Conservation (phyloP, 2,888 invertebrate genomes). For the Phengaris arion region DNA sequence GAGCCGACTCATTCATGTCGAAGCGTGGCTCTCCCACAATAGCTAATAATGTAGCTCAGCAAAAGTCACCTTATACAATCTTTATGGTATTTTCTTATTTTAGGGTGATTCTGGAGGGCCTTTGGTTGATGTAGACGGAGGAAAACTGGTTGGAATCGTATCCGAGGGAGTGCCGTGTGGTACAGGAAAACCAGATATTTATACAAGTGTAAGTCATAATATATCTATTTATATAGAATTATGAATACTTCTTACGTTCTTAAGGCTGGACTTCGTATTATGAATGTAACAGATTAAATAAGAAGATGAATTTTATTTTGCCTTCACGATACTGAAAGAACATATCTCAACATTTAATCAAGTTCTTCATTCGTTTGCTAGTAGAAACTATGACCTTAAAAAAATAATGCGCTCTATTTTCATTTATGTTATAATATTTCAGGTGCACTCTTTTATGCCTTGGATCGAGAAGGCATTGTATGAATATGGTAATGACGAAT, state of each 20-base stretch:
- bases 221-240: too few relatives aligned
- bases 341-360: neutral
- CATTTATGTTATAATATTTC: neutral
- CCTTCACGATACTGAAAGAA: neutral
- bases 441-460: conserved; percentile 70
- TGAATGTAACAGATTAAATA: too few relatives aligned
- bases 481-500: neutral
- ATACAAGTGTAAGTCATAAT: conserved; percentile 58
- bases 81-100: conserved; percentile 32
- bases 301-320: neutral
- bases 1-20: too few relatives aligned
- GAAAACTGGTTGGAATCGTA: conserved; percentile 70
- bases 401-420: too few relatives aligned
- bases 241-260: too few relatives aligned
- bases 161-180: conserved; percentile 77
- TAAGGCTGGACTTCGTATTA: too few relatives aligned
- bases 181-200: conserved; percentile 71
- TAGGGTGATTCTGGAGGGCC: conserved; percentile 79
- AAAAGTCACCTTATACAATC: neutral
- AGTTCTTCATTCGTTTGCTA: neutral
- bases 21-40: too few relatives aligned
- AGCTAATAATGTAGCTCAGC: too few relatives aligned
- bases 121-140: conserved; percentile 58
- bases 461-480: conserved; percentile 68
- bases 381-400: too few relatives aligned